Evolutionary conservation across 2,888 invertebrate species (phyloP), one percentile per base, ranked within the genome.

Genomic region (Colletes collaris): DNA sequence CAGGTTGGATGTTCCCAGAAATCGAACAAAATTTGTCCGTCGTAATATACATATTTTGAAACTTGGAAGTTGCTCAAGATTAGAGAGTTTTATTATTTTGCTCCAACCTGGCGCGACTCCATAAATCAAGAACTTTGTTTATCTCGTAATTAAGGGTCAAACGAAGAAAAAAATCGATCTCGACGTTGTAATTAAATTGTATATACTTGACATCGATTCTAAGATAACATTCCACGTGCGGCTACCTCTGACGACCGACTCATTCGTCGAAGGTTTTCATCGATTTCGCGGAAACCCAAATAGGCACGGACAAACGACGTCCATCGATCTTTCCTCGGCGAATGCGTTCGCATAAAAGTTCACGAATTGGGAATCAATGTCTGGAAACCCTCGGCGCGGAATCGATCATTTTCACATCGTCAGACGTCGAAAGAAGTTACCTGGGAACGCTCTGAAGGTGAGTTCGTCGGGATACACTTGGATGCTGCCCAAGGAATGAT

Each of bases 381-480:
- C 50, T 66, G n/a, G n/a, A 46, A 53, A 58, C 35, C 68, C 74
- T 69, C 50, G 68, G 62, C 62, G 70, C 79, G 66, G 66, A 86
- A 87, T 82, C 83, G 83, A 83, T 88, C 86, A 76, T 81, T 69
- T 16, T 49, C 67, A 53, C 56, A 60, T 67, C 40, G 52, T 2
- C 3, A 37, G 6, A n/a, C 3, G 3, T 13, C 11, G 35, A 35
- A 40, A 40, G 44, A 62, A 74, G 55, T 81, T 94, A 95, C 95
- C 95, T 93, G 94, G 93, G 88, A 95, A 94, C 82, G 92, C 93
- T 86, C 93, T 93, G 91, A 95, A 95, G 13, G 94, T 94, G 90
- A 96, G 96, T 73, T 95, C 95, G 0, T 94, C 94, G 3, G 95
- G 94, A 66, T 93, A 93, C 44, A 95, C 95, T 13, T 93, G 92